Evolutionary conservation across 2,113 vertebrate species (phyloP), one percentile per base, ranked within the genome.

Genomic region (Theristicus caerulescens): DNA sequence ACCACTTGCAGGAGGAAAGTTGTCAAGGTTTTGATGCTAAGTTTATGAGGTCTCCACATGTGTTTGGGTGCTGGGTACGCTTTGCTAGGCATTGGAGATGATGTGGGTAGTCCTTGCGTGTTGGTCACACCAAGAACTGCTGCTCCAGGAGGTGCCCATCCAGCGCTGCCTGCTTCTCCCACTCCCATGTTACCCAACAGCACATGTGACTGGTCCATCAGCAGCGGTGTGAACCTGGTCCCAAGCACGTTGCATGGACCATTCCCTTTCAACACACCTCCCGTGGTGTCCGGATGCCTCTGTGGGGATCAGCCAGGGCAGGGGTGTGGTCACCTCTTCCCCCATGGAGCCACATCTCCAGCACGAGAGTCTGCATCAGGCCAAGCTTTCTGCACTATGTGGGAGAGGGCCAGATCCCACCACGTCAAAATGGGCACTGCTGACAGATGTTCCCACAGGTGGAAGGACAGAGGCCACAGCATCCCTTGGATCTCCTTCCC

Each of bases 191-290:
- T 19, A 65, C 34, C 16, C 31, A 46, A 5, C 21, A 27, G 20
- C 49, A 49, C 7, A 3, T 27, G 29, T 17, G 13, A 2, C 24
- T 59, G 26, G 9, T n/a, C 44, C 79, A 44, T 12, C 82, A 93
- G 47, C 34, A n/a, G 27, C 6, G 44, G 6, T 31, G 9, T 49
- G 46, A 78, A 19, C 64, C 40, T 46, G 11, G 7, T 46, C 78
- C 27, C 67, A 27, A 66, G 34, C 19, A 32, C 0, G 0, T 16
- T 15, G 31, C 34, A 15, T 6, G 2, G 57, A 55, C 18, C 34
- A 7, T 61, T 76, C 36, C 47, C 15, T 47, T 54, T 65, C 71
- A 69, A 31, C 0, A 2, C 38, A 36, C 11, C 25, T 83, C 72
- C 31, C 2, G 1, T 7, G 27, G 44, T 9, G 13, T 9, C 42